Conservation (phyloP, 2,113 vertebrate species). For the Phodopus roborovskii region DNA sequence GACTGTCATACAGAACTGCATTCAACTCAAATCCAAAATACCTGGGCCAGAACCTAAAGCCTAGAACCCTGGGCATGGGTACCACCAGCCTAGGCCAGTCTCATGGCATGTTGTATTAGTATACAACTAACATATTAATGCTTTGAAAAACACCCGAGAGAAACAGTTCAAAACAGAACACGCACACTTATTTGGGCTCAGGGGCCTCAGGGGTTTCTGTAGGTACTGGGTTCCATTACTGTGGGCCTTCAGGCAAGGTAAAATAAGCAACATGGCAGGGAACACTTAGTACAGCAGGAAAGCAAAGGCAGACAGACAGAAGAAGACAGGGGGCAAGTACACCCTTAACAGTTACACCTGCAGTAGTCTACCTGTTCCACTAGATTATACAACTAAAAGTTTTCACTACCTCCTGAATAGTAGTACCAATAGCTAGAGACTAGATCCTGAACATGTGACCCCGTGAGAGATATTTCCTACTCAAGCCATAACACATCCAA, state of each 20-base stretch:
- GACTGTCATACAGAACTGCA: not conserved
- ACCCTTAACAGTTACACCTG: not conserved
- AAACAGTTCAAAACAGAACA: not conserved
- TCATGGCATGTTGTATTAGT: not conserved
- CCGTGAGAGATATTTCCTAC: not conserved
- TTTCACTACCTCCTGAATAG: not conserved
- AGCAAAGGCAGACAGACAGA: not conserved
- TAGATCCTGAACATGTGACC: not conserved
- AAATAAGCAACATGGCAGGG: not conserved
- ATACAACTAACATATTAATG: not conserved
- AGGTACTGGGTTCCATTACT: not conserved
- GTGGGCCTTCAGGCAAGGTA: not conserved
- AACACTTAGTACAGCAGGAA: no score
- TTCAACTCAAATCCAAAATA: not conserved
- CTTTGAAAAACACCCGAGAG: not conserved
- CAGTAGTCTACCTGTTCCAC: not conserved
- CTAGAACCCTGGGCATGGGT: not conserved
- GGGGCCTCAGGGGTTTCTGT: not conserved
- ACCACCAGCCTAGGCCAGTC: not conserved
- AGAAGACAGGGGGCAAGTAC: not conserved
- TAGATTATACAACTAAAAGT: not conserved
- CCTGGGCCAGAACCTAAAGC: not conserved
- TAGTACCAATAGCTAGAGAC: not conserved
- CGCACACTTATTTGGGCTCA: not conserved
- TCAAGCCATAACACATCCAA: not conserved